Base-by-base conservation (phyloP, 2,888 invertebrate species). In the Cremastinae sp. region DNA sequence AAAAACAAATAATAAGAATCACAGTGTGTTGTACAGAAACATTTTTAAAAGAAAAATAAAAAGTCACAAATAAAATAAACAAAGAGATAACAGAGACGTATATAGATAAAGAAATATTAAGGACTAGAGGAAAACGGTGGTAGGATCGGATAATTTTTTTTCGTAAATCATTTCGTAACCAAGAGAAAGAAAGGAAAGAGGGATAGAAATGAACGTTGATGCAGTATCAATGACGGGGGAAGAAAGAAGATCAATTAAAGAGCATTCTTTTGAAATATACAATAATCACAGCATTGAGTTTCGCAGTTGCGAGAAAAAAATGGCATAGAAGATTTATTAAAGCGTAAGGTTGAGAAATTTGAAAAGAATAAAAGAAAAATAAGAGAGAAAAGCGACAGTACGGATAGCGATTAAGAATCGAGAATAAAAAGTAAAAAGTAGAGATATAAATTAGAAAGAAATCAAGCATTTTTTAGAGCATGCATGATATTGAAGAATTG, bases 211-310 rank as follows among this genome's bases (percentile, higher is more conserved):
- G 49, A 73, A 47, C 43, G 43, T 51, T 53, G 51, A 47, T n/a
- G n/a, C n/a, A n/a, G n/a, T n/a, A n/a, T n/a, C n/a, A n/a, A n/a
- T n/a, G n/a, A n/a, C n/a, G n/a, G n/a, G n/a, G n/a, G n/a, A n/a
- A n/a, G n/a, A n/a, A n/a, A n/a, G n/a, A n/a, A n/a, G n/a, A n/a
- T n/a, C n/a, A n/a, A n/a, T n/a, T n/a, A n/a, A n/a, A n/a, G n/a
- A n/a, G n/a, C n/a, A n/a, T 47, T 39, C 10, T 45, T 35, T 73
- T 59, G 43, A 74, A 59, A 71, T 71, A 74, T 39, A 78, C 14
- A 72, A 73, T 74, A 79, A 79, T 79, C 79, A 79, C 79, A 79
- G 79, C 79, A 75, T 77, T 72, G 77, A 79, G 79, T 77, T 77
- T 79, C 72, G 77, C 71, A 75, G 74, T 74, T 72, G 53, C 18